Conservation (phyloP, 2,888 invertebrate genomes). For the Drosophila basisetae region DNA sequence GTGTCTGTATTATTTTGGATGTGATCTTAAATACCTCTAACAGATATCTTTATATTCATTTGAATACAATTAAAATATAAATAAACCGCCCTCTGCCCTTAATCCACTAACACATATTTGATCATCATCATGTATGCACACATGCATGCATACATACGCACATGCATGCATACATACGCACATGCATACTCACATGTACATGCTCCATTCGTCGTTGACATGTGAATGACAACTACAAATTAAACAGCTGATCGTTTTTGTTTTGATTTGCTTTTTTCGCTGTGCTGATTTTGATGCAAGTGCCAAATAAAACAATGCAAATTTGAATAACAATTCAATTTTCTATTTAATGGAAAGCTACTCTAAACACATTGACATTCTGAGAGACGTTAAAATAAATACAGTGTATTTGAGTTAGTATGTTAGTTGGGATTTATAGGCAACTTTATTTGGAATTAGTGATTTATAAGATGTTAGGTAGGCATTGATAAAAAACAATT, state of each 20-base stretch:
- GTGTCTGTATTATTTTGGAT: neutral
- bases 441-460: neutral
- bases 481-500: neutral
- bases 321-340: neutral
- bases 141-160: neutral
- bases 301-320: neutral
- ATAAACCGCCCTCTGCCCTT: neutral
- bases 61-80: neutral
- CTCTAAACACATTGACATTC: neutral
- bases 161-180: neutral
- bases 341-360: neutral
- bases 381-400: neutral
- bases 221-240: slow-evolving; percentile 1
- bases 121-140: neutral
- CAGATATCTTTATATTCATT: neutral
- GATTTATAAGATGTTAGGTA: neutral
- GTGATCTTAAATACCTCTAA: neutral
- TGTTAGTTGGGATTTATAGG: neutral
- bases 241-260: neutral
- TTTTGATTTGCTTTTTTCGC: neutral
- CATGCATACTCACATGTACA: neutral
- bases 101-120: neutral
- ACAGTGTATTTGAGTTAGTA: neutral
- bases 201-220: slow-evolving; percentile 4
- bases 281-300: neutral